phyloP scores from a whole-genome alignment of 2,797 vertebrate species.

The Galaxias olidus region DNA sequence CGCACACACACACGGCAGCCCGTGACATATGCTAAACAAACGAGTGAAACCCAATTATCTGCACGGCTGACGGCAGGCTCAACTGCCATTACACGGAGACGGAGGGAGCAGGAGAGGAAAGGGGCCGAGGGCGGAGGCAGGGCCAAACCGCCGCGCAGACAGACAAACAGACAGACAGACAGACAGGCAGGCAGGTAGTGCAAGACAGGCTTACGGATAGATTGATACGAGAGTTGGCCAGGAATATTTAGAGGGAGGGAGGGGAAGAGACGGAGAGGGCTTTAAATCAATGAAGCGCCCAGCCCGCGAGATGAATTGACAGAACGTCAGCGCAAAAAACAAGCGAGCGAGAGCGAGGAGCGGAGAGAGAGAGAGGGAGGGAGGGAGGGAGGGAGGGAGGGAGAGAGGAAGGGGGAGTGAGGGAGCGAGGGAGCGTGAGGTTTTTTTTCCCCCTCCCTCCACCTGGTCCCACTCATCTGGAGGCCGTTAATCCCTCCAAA shows the following conservation, averaged over 20 bases:
- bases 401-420: constrained; percentile 45
- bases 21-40: too few species aligned
- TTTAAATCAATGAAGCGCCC: constrained; percentile 45
- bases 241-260: constrained; percentile 57
- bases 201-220: constrained; percentile 18
- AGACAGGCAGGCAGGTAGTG: too few species aligned
- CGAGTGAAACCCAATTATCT: too few species aligned
- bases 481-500: constrained; percentile 80
- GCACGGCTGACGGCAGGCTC: too few species aligned
- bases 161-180: too few species aligned
- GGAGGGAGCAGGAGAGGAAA: too few species aligned
- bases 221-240: constrained; percentile 47
- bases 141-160: too few species aligned
- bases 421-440: constrained; percentile 45
- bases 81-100: too few species aligned
- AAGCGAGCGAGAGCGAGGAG: constrained; percentile 18
- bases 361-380: constrained; percentile 1
- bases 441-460: constrained; percentile 43
- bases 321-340: constrained; percentile 17
- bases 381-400: constrained; percentile 47
- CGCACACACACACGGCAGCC: too few species aligned
- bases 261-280: constrained; percentile 31
- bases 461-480: constrained; percentile 78
- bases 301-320: constrained; percentile 39
- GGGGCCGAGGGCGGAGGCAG: too few species aligned